Evolutionary conservation across 2,113 vertebrate genomes (phyloP), one percentile per base, ranked within the genome.

Genomic region (Riparia riparia): DNA sequence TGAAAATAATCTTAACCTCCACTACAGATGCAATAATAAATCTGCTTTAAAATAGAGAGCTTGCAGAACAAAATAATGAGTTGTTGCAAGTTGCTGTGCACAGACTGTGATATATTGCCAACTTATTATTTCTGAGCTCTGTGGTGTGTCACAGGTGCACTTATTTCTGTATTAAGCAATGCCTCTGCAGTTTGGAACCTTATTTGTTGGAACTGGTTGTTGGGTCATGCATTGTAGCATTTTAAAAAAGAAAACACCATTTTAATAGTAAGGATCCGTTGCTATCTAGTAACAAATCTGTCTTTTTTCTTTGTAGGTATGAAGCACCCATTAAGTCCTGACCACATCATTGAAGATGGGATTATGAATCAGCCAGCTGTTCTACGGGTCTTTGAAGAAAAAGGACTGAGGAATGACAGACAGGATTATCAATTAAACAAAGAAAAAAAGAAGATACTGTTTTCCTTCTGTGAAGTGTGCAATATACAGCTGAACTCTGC

Each of bases 401-500:
- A 98, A 94, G 98, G 98, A 84, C 85, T 97, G 89, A 96, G 95
- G 97, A 91, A 80, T 21, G 97, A 98, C 39, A 94, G 96, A 47
- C 82, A 96, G 39, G 98, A 98, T 80, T 97, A 96, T 82, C 98
- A 97, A 78, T 69, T 97, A 71, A 98, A 93, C 76, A 98, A 98
- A 97, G 99, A 99, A 95, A 99, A 98, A 82, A 99, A 98, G 97
- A 99, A 98, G 91, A 98, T 98, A 66, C 77, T 98, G 10, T 99
- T 98, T 97, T 99, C 99, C 3, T 98, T 99, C 86, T 99, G 99
- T 18, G 99, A 99, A 63, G 99, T 99, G 86, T 99, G 99, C 95
- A 99, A 99, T 97, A 99, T 99, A 96, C 99, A 99, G 97, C 97
- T 99, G 83, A 99, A 99, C 95, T 99, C 99, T 2, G 98, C 98